These are phyloP conservation scores for Anoplopoma fimbria DNA, from an alignment of 2,113 vertebrate species.

Conservation along the genomic window DNA sequence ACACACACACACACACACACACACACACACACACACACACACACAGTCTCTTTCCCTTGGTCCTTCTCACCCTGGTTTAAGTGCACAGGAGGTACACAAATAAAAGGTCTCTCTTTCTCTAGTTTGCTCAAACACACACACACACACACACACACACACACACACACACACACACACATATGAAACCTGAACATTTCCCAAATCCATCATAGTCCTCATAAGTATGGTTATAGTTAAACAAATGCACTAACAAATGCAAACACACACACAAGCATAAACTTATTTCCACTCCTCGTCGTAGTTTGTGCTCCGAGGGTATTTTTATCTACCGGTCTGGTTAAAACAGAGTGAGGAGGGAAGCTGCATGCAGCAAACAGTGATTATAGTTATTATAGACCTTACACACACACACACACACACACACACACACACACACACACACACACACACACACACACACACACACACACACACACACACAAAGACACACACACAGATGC, in stretches of 20 bases:
- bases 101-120: not conserved
- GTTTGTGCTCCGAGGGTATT: slow-evolving; percentile 73
- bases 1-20: slow-evolving; percentile 7
- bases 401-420: slow-evolving; percentile 47
- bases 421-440: slow-evolving; percentile 17
- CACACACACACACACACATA: not conserved
- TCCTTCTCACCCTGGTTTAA: not conserved
- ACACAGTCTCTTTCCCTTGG: not conserved
- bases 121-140: not conserved
- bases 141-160: not conserved
- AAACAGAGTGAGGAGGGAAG: slow-evolving; percentile 76
- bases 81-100: slow-evolving; percentile 5
- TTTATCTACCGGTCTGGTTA: slow-evolving; percentile 75
- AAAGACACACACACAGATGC: slow-evolving; percentile 19
- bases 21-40: slow-evolving; percentile 15
- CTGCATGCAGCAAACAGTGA: slow-evolving; percentile 76
- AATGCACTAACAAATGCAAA: slow-evolving; percentile 48
- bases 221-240: slow-evolving; percentile 21
- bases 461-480: slow-evolving; percentile 30
- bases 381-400: slow-evolving; percentile 81
- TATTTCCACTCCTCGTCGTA: slow-evolving; percentile 64
- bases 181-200: not conserved
- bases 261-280: slow-evolving; percentile 50
- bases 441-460: slow-evolving; percentile 47
- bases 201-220: slow-evolving; percentile 5